Percentiles rank a stretch among this genome's conserved stretches.
These are phyloP conservation scores for Drosophila mayri DNA, from an alignment of 1,140 invertebrate species.

Conservation along the genomic window DNA sequence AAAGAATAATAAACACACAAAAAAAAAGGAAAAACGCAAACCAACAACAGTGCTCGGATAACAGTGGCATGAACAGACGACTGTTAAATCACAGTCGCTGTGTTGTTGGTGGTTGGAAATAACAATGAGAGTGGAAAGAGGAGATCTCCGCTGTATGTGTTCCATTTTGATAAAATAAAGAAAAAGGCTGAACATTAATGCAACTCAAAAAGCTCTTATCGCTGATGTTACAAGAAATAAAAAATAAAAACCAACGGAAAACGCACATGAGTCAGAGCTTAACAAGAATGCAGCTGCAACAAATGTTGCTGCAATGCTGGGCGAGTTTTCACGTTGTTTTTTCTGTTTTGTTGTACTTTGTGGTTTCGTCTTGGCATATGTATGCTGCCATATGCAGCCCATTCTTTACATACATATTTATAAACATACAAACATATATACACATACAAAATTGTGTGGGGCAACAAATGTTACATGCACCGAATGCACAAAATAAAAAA, in stretches of 20 bases:
- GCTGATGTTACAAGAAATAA: constrained; percentile 25
- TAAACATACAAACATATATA: constrained; percentile 26
- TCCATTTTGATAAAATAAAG: constrained; percentile 71
- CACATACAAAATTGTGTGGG: constrained; percentile 28
- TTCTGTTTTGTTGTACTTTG: constrained; percentile 41
- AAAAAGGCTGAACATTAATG: constrained; percentile 45
- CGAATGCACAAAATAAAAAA: constrained; percentile 58
- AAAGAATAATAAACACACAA: constrained; percentile 43
- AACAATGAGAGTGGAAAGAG: constrained; percentile 1
- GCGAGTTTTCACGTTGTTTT: constrained; percentile 46
- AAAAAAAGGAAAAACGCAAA: constrained; percentile 27
- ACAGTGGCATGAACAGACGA: constrained; percentile 44
- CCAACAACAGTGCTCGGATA: constrained; percentile 16
- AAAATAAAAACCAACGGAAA: constrained; percentile 22
- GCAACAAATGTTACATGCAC: constrained; percentile 60
- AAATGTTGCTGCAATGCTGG: constrained; percentile 66
- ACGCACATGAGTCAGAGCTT: constrained; percentile 50
- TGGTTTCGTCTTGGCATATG: constrained; percentile 62
- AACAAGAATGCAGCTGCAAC: constrained; percentile 53
- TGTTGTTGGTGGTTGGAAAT: constrained; percentile 5
- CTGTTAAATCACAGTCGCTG: constrained; percentile 35
- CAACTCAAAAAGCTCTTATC: constrained; percentile 49
- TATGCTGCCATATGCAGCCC: constrained; percentile 68
- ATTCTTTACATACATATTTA: constrained; percentile 9
- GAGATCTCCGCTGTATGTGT: constrained; percentile 49